phyloP scores from a whole-genome alignment of 2,113 vertebrate genomes.

The Colistium nudipinnis region DNA sequence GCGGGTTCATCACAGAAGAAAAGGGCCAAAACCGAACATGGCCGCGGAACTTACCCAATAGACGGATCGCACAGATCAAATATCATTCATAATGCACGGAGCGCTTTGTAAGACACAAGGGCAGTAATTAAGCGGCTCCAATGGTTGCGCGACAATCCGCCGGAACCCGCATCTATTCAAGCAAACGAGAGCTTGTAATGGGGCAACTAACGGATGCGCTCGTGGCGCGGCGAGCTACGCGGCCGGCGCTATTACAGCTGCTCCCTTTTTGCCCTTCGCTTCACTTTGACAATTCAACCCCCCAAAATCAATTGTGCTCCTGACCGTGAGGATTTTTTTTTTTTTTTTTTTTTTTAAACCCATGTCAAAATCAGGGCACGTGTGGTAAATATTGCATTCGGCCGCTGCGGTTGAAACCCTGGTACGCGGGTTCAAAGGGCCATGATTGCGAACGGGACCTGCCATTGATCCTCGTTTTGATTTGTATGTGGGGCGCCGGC shows the following conservation, averaged over 20 bases:
- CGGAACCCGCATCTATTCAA: constrained; percentile 25
- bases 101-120: constrained; percentile 22
- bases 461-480: constrained; percentile 70
- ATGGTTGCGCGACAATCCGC: constrained; percentile 5
- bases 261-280: constrained; percentile 39
- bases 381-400: constrained; percentile 44
- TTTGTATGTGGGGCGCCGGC: constrained; percentile 10
- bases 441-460: constrained; percentile 36
- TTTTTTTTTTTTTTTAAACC: too few species aligned
- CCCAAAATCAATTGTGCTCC: constrained; percentile 62
- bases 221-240: too few species aligned
- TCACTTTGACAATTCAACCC: constrained; percentile 63
- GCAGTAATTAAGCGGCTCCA: constrained; percentile 21
- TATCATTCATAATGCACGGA: neutral
- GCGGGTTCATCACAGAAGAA: neutral
- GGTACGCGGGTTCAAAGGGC: constrained; percentile 66
- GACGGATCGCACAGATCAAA: neutral
- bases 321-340: constrained; percentile 44
- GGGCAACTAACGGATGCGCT: constrained; percentile 6
- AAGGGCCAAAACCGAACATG: too few species aligned
- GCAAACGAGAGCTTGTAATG: constrained; percentile 18
- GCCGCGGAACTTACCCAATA: too few species aligned
- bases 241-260: constrained; percentile 58
- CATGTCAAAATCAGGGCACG: constrained; percentile 63
- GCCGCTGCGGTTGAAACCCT: constrained; percentile 65